Evolutionary conservation across 2,888 invertebrate genomes (phyloP).

Genomic region (Agrochola macilenta): DNA sequence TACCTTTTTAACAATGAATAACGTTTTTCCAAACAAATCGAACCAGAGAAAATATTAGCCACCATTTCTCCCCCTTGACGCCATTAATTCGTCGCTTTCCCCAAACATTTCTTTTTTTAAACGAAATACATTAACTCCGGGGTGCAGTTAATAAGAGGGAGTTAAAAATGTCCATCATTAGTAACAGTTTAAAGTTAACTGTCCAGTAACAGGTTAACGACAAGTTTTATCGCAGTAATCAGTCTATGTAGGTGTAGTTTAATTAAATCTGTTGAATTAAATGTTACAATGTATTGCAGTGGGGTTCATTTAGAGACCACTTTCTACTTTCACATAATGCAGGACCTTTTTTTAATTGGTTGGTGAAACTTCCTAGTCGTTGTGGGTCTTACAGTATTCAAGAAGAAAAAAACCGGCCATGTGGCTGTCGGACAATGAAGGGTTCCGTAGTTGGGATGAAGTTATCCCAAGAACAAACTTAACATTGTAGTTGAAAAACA

Average conservation of each 20-base stretch:
- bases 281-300: background rate
- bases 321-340: background rate
- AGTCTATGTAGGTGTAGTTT: constrained; percentile 30
- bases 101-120: constrained; percentile 36
- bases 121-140: constrained; percentile 40
- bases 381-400: background rate
- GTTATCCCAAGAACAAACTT: no score
- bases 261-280: constrained; percentile 31
- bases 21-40: background rate
- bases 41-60: constrained; percentile 5
- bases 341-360: background rate
- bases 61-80: background rate
- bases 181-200: constrained; percentile 54
- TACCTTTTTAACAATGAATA: background rate
- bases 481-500: no score
- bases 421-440: no score
- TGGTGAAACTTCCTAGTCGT: background rate
- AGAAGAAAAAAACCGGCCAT: no score
- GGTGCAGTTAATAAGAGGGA: constrained; percentile 32
- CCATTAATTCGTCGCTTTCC: constrained; percentile 8
- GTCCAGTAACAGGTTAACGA: constrained; percentile 51
- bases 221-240: constrained; percentile 53
- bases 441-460: no score
- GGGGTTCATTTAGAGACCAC: background rate
- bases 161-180: constrained; percentile 56